Base-by-base conservation (phyloP, 2,888 invertebrate genomes). In the Andrena minutula region DNA sequence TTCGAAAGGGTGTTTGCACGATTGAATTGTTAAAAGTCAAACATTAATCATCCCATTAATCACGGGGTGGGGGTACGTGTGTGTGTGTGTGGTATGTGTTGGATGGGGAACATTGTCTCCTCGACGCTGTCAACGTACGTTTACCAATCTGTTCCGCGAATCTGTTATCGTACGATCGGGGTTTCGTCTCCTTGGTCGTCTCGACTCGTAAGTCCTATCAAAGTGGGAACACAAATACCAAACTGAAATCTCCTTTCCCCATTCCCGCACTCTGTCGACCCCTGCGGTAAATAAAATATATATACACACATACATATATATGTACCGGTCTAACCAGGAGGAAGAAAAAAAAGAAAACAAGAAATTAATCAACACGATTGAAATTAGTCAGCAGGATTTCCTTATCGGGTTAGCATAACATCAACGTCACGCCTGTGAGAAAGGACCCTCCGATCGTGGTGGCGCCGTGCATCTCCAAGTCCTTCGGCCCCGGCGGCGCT, bases 221-320 rank as follows among this genome's bases (percentile, higher is more conserved):
- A 83, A 76, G 60, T 41, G 75, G 64, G 71, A 76, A 82, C 58
- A 78, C 60, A 81, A 84, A 79, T 60, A 56, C 41, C 26, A 61
- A 49, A 86, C 80, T 56, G 61, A 78, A 82, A 84, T 66, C 51
- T 32, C n/a, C 26, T 79, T 26, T 73, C 82, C 83, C 81, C 72
- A 79, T 83, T 77, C 75, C 23, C 77, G 71, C 74, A 73, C 77
- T 85, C 79, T 79, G 82, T 86, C 83, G 80, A 85, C 83, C 85
- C 86, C 85, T 85, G 85, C 88, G 82, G 78, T 84, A 86, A 87
- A 85, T 79, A 87, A 88, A 82, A 86, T 83, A 78, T 83, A 58
- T 75, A 80, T 49, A 86, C 23, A 26, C 35, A 64, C 41, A 32
- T 30, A 64, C 47, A 35, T 51, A 35, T 75, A 61, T 70, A 51